Evolutionary conservation across 2,888 invertebrate genomes (phyloP).

Genomic region (Aplocera efformata): DNA sequence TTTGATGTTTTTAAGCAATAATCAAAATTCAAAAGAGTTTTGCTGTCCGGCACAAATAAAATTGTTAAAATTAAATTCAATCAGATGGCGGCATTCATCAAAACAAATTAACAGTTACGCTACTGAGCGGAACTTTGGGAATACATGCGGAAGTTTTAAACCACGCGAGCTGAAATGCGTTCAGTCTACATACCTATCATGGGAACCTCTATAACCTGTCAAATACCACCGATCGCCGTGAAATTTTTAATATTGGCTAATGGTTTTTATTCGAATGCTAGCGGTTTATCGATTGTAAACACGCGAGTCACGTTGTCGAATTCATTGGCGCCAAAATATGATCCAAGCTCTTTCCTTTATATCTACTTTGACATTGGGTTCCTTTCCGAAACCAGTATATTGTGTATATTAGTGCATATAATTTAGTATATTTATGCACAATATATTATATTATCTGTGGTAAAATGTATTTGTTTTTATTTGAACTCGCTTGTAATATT

Average conservation of each 20-base stretch:
- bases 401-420: no score
- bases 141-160: constrained; percentile 3
- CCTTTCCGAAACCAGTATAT: no score
- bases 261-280: constrained; percentile 35
- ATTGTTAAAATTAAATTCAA: no score
- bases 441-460: no score
- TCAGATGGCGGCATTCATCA: not conserved
- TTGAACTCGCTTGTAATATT: no score
- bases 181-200: constrained; percentile 28
- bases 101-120: not conserved
- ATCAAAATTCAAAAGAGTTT: no score
- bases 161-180: constrained; percentile 17
- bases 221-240: constrained; percentile 45
- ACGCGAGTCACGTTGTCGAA: constrained; percentile 23
- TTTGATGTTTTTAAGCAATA: no score
- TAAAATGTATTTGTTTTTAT: no score
- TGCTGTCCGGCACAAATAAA: no score
- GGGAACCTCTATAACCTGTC: constrained; percentile 37
- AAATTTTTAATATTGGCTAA: constrained; percentile 53
- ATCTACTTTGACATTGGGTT: no score
- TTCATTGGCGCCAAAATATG: constrained; percentile 6
- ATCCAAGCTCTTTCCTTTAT: not conserved
- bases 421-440: no score
- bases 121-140: constrained; percentile 14
- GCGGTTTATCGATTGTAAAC: constrained; percentile 25